Evolutionary conservation across 2,888 invertebrate species (phyloP), one percentile per base, ranked within the genome.

Genomic region (Standfussiana lucernea): DNA sequence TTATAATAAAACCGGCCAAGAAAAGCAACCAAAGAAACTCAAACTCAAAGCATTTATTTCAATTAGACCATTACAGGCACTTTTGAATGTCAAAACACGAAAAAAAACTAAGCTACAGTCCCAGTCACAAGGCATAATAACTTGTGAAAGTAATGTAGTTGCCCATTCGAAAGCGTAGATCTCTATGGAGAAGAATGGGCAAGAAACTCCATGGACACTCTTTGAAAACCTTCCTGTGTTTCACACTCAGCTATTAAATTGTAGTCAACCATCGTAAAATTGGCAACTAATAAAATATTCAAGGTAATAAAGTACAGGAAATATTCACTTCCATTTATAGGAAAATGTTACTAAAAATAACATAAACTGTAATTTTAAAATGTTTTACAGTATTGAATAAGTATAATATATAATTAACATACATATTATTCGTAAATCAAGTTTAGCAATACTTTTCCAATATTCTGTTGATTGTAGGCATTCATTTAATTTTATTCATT

Each of bases 211-310:
- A n/a, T n/a, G n/a, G n/a, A n/a, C n/a, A n/a, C n/a, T n/a, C n/a
- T n/a, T n/a, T n/a, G n/a, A n/a, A 7, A 35, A 37, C 21, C 4
- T 35, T n/a, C 15, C 2, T 15, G 4, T 7, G 37, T 28, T 69
- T 18, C 18, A 24, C 10, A 28, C 21, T 71, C 18, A 13, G 6
- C 53, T 35, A 6, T 72, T 15, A n/a, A n/a, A 28, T 42, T 21
- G 21, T 35, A 28, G 35, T 42, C 11, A 35, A 42, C 21, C 10
- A 2, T n/a, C 5, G 10, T 4, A 11, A 72, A 45, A 74, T 35
- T n/a, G 53, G 72, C 15, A 35, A 56, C n/a, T 28, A 42, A 15
- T 45, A 32, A 76, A 75, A 75, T 42, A 35, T 42, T 7, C 61
- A 8, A 35, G 7, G 8, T 37, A 24, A 42, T 74, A 73, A 72